These are phyloP conservation scores for Nematolebias whitei DNA, from an alignment of 2,113 vertebrate species.

Conservation along the genomic window DNA sequence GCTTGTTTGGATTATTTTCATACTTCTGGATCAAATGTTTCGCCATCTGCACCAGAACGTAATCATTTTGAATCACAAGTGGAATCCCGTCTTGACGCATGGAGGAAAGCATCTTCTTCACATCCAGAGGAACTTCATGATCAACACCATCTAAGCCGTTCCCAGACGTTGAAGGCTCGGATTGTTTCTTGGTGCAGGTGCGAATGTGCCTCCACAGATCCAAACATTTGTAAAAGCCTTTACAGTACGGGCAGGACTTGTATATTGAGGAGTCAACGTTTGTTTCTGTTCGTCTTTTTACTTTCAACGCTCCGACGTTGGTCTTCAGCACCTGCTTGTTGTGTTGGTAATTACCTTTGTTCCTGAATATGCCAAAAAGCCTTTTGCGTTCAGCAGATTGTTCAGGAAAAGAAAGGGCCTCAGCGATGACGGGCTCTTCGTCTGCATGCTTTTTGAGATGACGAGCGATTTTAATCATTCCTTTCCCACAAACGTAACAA, in stretches of 20 bases:
- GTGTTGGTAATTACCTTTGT: conserved; percentile 53
- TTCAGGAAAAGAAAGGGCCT: conserved; percentile 23
- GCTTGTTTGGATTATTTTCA: conserved; percentile 5
- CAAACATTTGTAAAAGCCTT: conserved; percentile 15
- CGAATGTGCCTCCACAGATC: conserved; percentile 22
- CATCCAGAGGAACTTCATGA: conserved; percentile 3
- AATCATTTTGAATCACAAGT: conserved; percentile 35
- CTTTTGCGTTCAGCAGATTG: conserved; percentile 24
- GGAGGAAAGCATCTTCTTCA: conserved; percentile 29
- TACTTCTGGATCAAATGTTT: conserved; percentile 23
- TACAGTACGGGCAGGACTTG: conserved; percentile 51
- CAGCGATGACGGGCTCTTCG: conserved; percentile 25
- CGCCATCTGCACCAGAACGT: conserved; percentile 37
- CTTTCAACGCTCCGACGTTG: conserved; percentile 36
- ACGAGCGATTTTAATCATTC: conserved; percentile 5
- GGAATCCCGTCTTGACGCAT: conserved; percentile 46
- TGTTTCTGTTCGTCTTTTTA: neutral
- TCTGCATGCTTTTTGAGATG: conserved; percentile 16
- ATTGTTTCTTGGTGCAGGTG: conserved; percentile 21
- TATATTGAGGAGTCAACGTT: accelerated
- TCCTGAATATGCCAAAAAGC: conserved; percentile 14
- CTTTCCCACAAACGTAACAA: conserved; percentile 57
- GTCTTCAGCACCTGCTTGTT: conserved; percentile 40
- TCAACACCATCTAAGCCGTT: neutral
- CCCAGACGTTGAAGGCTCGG: neutral